These are phyloP conservation scores for Drosophila limbata DNA, from an alignment of 2,888 invertebrate genomes.

Conservation along the genomic window DNA sequence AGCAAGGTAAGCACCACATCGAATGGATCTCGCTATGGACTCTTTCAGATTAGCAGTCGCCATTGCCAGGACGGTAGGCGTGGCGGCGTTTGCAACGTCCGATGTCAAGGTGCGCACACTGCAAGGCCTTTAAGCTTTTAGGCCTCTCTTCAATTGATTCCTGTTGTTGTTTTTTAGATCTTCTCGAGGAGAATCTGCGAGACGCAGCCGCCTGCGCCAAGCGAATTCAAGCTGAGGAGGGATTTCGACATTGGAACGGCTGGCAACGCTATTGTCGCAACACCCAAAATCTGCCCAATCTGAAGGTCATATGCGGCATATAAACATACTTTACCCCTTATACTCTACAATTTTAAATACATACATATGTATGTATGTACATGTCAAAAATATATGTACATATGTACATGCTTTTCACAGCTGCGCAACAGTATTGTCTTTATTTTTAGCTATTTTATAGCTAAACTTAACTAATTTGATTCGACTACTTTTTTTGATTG, in stretches of 20 bases:
- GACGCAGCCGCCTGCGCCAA: constrained; percentile 89
- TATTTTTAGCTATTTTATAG: too few relatives aligned
- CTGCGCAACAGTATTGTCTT: background rate
- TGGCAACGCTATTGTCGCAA: constrained; percentile 79
- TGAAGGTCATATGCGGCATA: constrained; percentile 69
- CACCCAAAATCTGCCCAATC: constrained; percentile 74
- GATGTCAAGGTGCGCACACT: constrained; percentile 88
- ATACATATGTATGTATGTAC: background rate
- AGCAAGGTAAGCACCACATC: constrained; percentile 87
- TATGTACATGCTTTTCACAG: background rate
- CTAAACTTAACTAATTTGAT: too few relatives aligned
- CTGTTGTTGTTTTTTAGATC: constrained; percentile 85
- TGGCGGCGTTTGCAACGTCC: constrained; percentile 89
- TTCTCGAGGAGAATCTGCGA: constrained; percentile 88
- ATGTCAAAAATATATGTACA: constrained; percentile 1
- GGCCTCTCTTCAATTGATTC: background rate
- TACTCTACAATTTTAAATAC: background rate
- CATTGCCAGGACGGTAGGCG: constrained; percentile 86
- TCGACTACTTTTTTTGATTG: too few relatives aligned
- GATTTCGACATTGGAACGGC: constrained; percentile 86
- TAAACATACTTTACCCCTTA: constrained; percentile 12
- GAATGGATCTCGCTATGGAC: constrained; percentile 88
- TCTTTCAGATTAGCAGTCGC: constrained; percentile 90
- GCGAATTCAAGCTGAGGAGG: constrained; percentile 87
- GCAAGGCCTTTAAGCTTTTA: background rate